These are phyloP conservation scores for Ochotona curzoniae DNA, from an alignment of 2,113 vertebrate species.

Conservation along the genomic window DNA sequence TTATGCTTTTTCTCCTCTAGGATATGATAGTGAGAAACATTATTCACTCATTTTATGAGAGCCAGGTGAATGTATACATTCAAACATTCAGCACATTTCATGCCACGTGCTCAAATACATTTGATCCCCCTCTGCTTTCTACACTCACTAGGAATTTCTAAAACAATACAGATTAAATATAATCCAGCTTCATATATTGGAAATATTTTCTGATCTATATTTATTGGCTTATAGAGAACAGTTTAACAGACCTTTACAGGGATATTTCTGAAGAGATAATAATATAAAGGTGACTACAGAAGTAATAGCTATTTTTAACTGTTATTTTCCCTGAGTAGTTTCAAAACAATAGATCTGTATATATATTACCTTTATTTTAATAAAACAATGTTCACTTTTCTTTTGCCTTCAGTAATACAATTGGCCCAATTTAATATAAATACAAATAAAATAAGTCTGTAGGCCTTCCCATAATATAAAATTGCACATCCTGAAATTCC, in stretches of 20 bases:
- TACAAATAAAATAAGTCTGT: neutral
- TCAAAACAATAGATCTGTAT: neutral
- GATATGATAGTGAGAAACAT: neutral
- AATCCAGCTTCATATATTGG: neutral
- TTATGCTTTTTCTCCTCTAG: neutral
- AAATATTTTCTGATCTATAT: neutral
- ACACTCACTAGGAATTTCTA: neutral
- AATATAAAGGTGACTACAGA: neutral
- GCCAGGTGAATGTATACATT: neutral
- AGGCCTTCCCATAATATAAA: neutral
- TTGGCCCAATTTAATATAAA: neutral
- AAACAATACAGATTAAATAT: neutral
- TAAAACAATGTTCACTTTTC: neutral
- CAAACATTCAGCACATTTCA: neutral
- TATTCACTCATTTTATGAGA: neutral
- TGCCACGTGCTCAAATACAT: neutral
- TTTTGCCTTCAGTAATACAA: conserved; percentile 9
- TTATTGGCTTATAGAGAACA: neutral
- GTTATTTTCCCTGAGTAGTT: neutral
- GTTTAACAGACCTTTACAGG: neutral
- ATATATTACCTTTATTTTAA: neutral
- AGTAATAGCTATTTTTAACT: neutral
- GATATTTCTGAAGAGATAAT: neutral
- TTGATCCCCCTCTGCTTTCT: neutral
- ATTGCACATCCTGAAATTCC: neutral